Evolutionary conservation across 2,797 vertebrate genomes (phyloP).

Genomic region (Cryptoprocta ferox): DNA sequence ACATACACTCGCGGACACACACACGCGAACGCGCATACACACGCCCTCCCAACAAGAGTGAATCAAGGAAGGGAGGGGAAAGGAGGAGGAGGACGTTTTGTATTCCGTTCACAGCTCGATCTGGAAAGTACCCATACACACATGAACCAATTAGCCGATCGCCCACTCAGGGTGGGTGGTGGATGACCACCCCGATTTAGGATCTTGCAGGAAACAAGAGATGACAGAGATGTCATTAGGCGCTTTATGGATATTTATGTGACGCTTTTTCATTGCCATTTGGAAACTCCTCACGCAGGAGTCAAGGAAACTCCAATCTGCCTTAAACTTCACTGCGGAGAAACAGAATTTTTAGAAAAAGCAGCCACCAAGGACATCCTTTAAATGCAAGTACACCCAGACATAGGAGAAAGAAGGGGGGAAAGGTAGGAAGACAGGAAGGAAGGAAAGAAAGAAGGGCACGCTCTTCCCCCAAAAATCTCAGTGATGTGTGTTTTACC

Average conservation of each 20-base stretch:
- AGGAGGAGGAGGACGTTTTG: neutral
- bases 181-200: neutral
- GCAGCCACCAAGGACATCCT: neutral
- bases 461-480: neutral
- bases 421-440: no score
- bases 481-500: neutral
- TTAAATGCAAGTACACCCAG: neutral
- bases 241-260: neutral
- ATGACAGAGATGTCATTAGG: neutral
- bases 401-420: neutral
- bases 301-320: slow-evolving; percentile 19
- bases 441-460: neutral
- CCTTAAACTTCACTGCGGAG: slow-evolving; percentile 27
- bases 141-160: neutral
- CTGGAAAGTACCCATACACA: neutral
- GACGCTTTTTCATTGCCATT: neutral
- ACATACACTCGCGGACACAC: neutral
- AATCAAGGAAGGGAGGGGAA: neutral
- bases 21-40: neutral
- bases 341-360: neutral
- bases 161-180: neutral
- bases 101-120: neutral
- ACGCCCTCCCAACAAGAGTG: neutral
- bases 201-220: neutral
- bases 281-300: slow-evolving; percentile 61